These are phyloP conservation scores for Antitype chi DNA, from an alignment of 2,888 invertebrate species.

Conservation along the genomic window DNA sequence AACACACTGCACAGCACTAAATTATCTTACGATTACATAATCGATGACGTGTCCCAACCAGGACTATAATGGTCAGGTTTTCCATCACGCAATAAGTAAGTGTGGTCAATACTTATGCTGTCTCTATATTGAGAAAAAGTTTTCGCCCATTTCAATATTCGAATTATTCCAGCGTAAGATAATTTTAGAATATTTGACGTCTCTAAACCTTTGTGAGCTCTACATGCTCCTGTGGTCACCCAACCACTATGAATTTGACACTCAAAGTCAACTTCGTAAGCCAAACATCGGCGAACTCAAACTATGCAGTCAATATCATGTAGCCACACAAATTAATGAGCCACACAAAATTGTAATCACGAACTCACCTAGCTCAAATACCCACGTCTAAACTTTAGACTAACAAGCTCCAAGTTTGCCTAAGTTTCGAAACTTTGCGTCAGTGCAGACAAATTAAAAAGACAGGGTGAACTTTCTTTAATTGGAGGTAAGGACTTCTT, in stretches of 20 bases:
- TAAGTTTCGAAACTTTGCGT: slow-evolving; percentile 56
- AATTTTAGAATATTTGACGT: neutral
- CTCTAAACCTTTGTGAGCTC: neutral
- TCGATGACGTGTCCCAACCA: neutral
- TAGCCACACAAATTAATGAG: slow-evolving; percentile 59
- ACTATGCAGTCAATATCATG: slow-evolving; percentile 54
- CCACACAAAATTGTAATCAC: slow-evolving; percentile 61
- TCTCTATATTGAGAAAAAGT: no score
- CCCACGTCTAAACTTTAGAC: slow-evolving; percentile 57
- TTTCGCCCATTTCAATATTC: no score
- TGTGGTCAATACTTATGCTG: neutral
- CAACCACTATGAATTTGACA: slow-evolving; percentile 39
- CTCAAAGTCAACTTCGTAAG: slow-evolving; percentile 32
- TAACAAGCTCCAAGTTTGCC: slow-evolving; percentile 58
- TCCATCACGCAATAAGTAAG: neutral
- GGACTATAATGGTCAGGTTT: neutral
- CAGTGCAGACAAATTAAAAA: slow-evolving; percentile 64
- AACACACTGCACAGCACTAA: no score
- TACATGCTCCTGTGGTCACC: slow-evolving; percentile 24
- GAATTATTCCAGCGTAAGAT: neutral
- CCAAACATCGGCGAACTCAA: slow-evolving; percentile 34
- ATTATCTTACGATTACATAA: no score
- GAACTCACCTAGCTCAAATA: slow-evolving; percentile 49
- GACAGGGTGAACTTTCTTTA: slow-evolving; percentile 59
- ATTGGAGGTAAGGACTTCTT: slow-evolving; percentile 54